Base-by-base conservation (phyloP, 1,140 invertebrate genomes). In the Atta texana region DNA sequence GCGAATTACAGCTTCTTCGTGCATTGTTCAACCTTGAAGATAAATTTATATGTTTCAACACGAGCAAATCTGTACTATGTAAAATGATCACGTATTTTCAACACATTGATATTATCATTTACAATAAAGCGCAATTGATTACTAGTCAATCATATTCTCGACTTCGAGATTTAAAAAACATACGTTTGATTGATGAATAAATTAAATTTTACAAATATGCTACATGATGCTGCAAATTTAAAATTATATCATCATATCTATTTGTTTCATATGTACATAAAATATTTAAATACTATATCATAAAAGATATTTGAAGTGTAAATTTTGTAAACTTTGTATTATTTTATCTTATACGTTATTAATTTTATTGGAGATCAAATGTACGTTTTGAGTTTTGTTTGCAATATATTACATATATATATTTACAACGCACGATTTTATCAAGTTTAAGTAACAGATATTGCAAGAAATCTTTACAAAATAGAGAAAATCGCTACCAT, bases 1-100 rank as follows among this genome's bases (percentile, higher is more conserved):
- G 55, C 39, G 34, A 61, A 82, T 82, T 18, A 18, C 34, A 18
- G 24, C 0, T 72, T 16, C 10, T 28, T 31, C 55, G 24, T 49
- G 12, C 18, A 21, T 16, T 63, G 39, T 74, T 49, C 39, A 74
- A 74, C 39, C 68, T 75, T 49, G 39, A 61, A 61, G 53, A 61
- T 49, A 39, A 61, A 74, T 84, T 51, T 75, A 39, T 55, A 57
- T 21, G 6, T 55, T 28, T 44, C 34, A 28, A 14, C 18, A 18
- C 21, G n/a, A 49, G 21, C 21, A 24, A 72, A 57, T 59, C 1
- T 44, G 8, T 24, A 12, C n/a, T 8, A 59, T 44, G 16, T 28
- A 4, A 57, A n/a, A 21, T 14, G 21, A 71, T 57, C 3, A 21
- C 28, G 34, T 6, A 3, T 31, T 31, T 31, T 82, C 10, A 68